Evolutionary conservation across 2,888 invertebrate genomes (phyloP).

Genomic region (Mongoloraphidia duomilia): DNA sequence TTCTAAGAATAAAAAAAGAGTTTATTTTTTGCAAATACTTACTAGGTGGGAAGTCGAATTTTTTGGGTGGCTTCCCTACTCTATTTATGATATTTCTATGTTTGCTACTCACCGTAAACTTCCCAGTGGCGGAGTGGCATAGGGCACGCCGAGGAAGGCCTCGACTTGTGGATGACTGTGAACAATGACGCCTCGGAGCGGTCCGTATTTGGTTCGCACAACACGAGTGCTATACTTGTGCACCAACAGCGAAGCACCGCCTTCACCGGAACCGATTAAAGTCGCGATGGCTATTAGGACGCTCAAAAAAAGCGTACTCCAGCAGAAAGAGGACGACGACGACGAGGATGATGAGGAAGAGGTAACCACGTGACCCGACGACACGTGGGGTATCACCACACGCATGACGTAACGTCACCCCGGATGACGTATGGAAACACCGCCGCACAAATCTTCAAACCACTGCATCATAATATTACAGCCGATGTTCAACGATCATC

Average conservation of each 20-base stretch:
- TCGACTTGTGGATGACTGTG: constrained; percentile 73
- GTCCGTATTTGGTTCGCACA: constrained; percentile 81
- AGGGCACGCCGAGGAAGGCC: constrained; percentile 85
- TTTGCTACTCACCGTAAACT: constrained; percentile 55
- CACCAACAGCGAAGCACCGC: constrained; percentile 34
- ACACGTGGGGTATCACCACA: constrained; percentile 21
- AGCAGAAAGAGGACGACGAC: not conserved
- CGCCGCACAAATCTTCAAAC: too few species aligned
- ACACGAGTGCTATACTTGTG: constrained; percentile 72
- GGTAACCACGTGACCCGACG: constrained; percentile 3
- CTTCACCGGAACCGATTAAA: constrained; percentile 14
- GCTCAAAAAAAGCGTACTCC: constrained; percentile 14
- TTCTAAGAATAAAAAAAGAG: too few species aligned
- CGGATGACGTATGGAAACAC: too few species aligned
- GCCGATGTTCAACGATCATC: too few species aligned
- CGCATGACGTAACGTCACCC: constrained; percentile 26
- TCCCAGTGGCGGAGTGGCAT: constrained; percentile 82
- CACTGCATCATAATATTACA: too few species aligned
- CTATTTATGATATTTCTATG: not conserved
- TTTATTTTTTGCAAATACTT: too few species aligned
- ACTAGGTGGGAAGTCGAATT: too few species aligned
- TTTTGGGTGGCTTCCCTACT: too few species aligned
- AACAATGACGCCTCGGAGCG: constrained; percentile 70
- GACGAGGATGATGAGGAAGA: not conserved
- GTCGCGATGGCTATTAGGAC: constrained; percentile 14